phyloP scores from a whole-genome alignment of 2,888 invertebrate genomes.

The Drosophila kuntzei region DNA sequence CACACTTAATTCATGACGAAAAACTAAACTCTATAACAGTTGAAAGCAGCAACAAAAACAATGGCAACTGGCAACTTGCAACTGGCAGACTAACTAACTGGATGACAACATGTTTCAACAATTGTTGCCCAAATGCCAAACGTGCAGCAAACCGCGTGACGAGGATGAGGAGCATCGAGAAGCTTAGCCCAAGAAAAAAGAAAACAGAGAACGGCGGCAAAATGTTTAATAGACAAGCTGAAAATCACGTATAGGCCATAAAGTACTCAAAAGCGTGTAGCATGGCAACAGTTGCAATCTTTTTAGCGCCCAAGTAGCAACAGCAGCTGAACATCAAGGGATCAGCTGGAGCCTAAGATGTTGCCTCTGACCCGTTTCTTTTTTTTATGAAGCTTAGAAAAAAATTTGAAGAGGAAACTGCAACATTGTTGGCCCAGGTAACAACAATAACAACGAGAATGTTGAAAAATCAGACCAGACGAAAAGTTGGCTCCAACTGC shows the following conservation, averaged over 20 bases:
- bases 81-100: conserved; percentile 70
- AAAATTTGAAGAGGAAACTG: conserved; percentile 13
- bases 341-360: conserved; percentile 34
- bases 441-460: conserved; percentile 55
- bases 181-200: conserved; percentile 8
- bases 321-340: conserved; percentile 27
- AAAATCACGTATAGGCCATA: conserved; percentile 78
- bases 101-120: conserved; percentile 79
- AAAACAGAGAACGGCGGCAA: conserved; percentile 8
- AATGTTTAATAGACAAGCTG: conserved; percentile 66
- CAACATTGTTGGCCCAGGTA: conserved; percentile 49
- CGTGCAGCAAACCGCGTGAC: conserved; percentile 64
- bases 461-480: conserved; percentile 46
- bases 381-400: background rate
- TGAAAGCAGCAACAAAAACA: conserved; percentile 14
- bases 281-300: conserved; percentile 33
- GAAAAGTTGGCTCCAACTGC: conserved; percentile 61
- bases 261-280: conserved; percentile 48
- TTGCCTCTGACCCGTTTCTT: background rate
- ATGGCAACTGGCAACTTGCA: conserved; percentile 11
- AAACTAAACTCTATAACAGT: conserved; percentile 33
- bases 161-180: conserved; percentile 12
- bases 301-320: conserved; percentile 20
- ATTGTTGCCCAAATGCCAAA: conserved; percentile 76
- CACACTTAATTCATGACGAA: conserved; percentile 56